Conservation (phyloP, 1,140 invertebrate genomes). For the Wiebesia pumilae region DNA sequence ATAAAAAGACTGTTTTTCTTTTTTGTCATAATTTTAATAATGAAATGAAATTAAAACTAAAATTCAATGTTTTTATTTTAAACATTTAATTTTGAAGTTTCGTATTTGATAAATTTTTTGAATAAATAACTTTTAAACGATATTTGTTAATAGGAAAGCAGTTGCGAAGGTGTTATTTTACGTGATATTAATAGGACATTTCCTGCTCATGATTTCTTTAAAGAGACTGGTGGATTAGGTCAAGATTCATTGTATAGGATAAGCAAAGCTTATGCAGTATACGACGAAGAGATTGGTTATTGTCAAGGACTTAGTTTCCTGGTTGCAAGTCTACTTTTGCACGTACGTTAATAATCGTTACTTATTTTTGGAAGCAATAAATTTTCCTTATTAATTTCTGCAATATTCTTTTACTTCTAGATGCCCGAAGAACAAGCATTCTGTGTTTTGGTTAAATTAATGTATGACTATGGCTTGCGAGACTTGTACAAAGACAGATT, state of each 20-base stretch:
- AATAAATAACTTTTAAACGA: too few relatives aligned
- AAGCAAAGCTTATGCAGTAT: conserved; percentile 97
- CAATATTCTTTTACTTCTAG: conserved; percentile 75
- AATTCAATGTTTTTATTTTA: not conserved
- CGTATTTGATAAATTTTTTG: too few relatives aligned
- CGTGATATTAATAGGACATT: conserved; percentile 98
- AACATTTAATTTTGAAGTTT: not conserved
- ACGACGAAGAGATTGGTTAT: conserved; percentile 98
- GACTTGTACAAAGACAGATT: conserved; percentile 98
- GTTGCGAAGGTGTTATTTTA: conserved; percentile 93
- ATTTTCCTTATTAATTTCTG: not conserved
- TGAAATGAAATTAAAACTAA: too few relatives aligned
- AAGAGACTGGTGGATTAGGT: conserved; percentile 90
- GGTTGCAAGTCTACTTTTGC: conserved; percentile 94
- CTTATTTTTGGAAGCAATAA: conserved; percentile 1
- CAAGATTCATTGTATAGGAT: conserved; percentile 97
- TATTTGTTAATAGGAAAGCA: conserved; percentile 81
- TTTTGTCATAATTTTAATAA: too few relatives aligned
- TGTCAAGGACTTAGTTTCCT: conserved; percentile 99
- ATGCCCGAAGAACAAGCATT: conserved; percentile 99
- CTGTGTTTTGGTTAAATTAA: conserved; percentile 95
- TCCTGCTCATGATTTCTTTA: conserved; percentile 98
- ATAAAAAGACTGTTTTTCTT: conserved; percentile 53
- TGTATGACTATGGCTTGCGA: conserved; percentile 96
- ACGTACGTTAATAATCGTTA: conserved; percentile 81